Percentiles rank a stretch among this genome's conserved stretches.
Conservation (phyloP, 2,113 vertebrate genomes). For the Amblyornis subalaris region DNA sequence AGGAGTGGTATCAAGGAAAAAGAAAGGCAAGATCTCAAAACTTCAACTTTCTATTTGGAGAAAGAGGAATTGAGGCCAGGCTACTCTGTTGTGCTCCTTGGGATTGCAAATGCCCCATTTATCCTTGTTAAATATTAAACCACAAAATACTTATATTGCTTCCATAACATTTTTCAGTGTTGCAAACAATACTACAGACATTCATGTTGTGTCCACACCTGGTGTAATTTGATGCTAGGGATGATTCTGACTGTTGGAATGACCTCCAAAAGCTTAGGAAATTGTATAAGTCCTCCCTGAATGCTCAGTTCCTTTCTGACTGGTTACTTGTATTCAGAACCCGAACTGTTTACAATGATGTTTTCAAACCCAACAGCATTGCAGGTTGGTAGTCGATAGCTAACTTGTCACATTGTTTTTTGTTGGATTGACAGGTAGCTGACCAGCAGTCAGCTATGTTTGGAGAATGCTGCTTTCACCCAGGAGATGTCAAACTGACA, state of each 20-base stretch:
- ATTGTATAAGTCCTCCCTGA: background rate
- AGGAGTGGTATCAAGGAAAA: background rate
- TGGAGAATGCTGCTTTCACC: slow-evolving; percentile 93
- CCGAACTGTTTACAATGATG: background rate
- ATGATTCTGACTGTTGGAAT: background rate
- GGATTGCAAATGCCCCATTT: background rate
- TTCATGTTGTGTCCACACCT: background rate
- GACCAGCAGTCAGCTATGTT: slow-evolving; percentile 98
- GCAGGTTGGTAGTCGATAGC: background rate
- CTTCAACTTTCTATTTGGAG: background rate
- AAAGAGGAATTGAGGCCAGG: background rate
- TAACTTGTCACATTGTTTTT: background rate
- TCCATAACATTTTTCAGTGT: background rate
- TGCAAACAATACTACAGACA: background rate
- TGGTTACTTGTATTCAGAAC: background rate
- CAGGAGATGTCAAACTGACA: slow-evolving; percentile 90
- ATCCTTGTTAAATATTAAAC: background rate
- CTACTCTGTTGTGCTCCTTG: background rate
- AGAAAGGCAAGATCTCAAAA: background rate
- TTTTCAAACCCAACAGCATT: background rate
- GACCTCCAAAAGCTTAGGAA: background rate
- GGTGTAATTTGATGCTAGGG: background rate
- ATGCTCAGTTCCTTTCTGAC: background rate
- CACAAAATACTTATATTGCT: background rate
- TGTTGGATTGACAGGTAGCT: slow-evolving; percentile 77